Percentiles rank a stretch among this genome's conserved stretches.
phyloP scores from a whole-genome alignment of 2,888 invertebrate species.

The Tortrix viridana region DNA sequence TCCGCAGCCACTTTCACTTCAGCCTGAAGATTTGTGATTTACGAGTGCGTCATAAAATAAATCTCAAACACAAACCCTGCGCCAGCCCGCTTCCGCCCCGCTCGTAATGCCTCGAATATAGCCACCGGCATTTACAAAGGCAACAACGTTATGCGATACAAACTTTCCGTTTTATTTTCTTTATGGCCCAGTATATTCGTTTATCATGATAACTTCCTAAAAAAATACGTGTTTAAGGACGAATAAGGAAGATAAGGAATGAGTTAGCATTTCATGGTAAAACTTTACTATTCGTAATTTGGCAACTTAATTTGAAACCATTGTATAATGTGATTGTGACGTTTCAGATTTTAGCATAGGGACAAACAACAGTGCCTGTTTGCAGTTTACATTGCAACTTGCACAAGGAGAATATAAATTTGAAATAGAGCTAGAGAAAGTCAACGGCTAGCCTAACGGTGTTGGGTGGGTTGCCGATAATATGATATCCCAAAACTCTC shows the following conservation, averaged over 20 bases:
- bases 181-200: conserved; percentile 36
- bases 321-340: too few species aligned
- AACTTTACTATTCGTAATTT: background rate
- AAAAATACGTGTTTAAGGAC: conserved; percentile 19
- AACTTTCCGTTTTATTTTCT: conserved; percentile 47
- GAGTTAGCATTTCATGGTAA: conserved; percentile 4
- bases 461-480: too few species aligned
- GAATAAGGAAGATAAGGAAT: conserved; percentile 9
- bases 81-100: conserved; percentile 43
- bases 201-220: conserved; percentile 37
- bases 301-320: too few species aligned
- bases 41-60: conserved; percentile 50
- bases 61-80: conserved; percentile 46
- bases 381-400: too few species aligned
- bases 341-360: too few species aligned
- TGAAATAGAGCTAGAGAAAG: too few species aligned
- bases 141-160: conserved; percentile 46
- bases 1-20: conserved; percentile 36
- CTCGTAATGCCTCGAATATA: conserved; percentile 44
- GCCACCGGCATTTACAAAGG: conserved; percentile 44
- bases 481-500: too few species aligned
- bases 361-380: too few species aligned
- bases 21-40: conserved; percentile 47
- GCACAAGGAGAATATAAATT: too few species aligned
- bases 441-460: too few species aligned